Conservation (phyloP, 2,113 vertebrate species). For the Poecilia latipinna region DNA sequence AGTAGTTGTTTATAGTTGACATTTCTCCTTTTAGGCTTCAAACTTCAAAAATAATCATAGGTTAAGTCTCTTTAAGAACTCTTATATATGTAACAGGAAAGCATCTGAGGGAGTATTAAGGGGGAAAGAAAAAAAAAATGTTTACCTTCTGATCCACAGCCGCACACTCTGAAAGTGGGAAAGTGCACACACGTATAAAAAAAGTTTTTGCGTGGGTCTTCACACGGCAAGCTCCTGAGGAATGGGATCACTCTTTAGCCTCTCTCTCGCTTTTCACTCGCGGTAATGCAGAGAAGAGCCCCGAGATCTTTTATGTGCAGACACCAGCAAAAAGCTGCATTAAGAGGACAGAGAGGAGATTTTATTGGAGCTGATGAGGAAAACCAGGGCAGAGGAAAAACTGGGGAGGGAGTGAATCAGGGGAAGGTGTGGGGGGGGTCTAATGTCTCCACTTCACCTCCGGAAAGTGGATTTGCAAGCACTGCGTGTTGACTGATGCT, state of each 20-base stretch:
- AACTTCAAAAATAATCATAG: not conserved
- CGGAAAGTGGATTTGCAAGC: constrained; percentile 27
- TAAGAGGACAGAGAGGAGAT: constrained; percentile 60
- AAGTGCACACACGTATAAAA: constrained; percentile 7
- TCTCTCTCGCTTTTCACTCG: constrained; percentile 9
- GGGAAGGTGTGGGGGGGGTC: not conserved
- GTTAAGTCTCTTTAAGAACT: not conserved
- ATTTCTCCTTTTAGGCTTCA: not conserved
- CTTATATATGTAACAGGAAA: too few species aligned
- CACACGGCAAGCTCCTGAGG: constrained; percentile 36
- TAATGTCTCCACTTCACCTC: constrained; percentile 35
- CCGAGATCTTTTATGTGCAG: constrained; percentile 69
- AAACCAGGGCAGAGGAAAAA: constrained; percentile 29
- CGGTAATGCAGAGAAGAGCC: constrained; percentile 61
- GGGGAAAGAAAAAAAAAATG: not conserved
- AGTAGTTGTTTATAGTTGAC: not conserved
- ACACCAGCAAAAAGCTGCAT: constrained; percentile 71
- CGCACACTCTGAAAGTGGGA: constrained; percentile 13
- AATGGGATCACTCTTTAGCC: constrained; percentile 33
- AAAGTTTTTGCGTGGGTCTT: constrained; percentile 34
- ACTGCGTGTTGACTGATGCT: constrained; percentile 11
- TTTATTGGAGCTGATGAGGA: constrained; percentile 54
- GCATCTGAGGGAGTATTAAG: not conserved
- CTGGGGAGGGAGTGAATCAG: too few species aligned
- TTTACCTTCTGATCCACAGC: constrained; percentile 24